Evolutionary conservation across 2,113 vertebrate species (phyloP), one percentile per base, ranked within the genome.

Genomic region (Malurus melanocephalus): DNA sequence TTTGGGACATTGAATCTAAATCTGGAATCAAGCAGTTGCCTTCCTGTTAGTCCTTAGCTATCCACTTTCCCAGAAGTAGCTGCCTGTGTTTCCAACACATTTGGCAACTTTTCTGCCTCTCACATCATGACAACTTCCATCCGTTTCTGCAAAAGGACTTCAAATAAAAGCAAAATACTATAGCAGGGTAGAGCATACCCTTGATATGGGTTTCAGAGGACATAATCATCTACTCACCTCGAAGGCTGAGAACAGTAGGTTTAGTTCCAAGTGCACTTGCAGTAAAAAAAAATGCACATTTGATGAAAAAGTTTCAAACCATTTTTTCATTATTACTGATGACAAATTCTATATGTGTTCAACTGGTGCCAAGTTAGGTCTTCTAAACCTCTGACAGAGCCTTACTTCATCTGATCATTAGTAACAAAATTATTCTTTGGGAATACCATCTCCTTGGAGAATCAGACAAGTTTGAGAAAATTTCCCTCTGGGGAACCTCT

Each of bases 351-450:
- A 60, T 65, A 67, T 43, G 26, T 2, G 0, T 76, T 90, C 49
- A 89, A 73, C 62, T 55, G 32, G 59, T 76, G 59, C 77, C 66
- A 69, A 75, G 55, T 81, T 45, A 55, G 27, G 52, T 62, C 55
- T 79, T 75, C 57, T 68, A 87, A 89, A 81, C 22, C 33, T 46
- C 57, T 12, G 7, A 51, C 35, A 91, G 51, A 92, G 51, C 57
- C 57, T 91, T 77, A 80, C 83, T 88, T 91, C 13, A 33, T 91
- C 43, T 85, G 71, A 91, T 88, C 67, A 81, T 87, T 88, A 87
- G 59, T 79, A 84, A 78, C 48, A 93, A 80, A 83, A 94, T 92
- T 65, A 76, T 79, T 93, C 71, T 91, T 65, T 86, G 92, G 83
- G 90, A 91, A 91, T 91, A 91, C 27, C 1, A 3, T 46, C 74